Evolutionary conservation across 2,888 invertebrate species (phyloP).

Genomic region (Parnassius glacialis): DNA sequence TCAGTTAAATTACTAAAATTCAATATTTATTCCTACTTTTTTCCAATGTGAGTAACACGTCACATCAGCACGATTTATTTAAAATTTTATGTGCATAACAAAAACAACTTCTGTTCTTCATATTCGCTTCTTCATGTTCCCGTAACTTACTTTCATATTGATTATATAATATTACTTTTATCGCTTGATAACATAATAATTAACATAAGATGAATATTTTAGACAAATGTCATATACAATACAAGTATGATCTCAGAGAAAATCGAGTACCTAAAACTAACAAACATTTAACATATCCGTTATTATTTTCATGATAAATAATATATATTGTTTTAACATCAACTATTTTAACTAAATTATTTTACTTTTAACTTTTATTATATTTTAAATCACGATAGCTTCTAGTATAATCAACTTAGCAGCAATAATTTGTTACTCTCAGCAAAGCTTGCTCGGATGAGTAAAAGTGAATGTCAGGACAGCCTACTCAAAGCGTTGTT

Average conservation of each 20-base stretch:
- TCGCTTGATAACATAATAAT: no score
- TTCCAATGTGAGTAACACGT: background rate
- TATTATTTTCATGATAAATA: constrained; percentile 13
- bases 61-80: no score
- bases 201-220: background rate
- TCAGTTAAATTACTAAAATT: background rate
- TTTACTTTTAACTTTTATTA: constrained; percentile 7
- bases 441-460: constrained; percentile 38
- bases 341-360: constrained; percentile 7
- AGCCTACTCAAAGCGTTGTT: constrained; percentile 7
- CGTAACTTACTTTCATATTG: no score
- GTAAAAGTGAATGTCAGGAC: constrained; percentile 36
- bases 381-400: constrained; percentile 20
- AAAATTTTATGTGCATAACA: no score
- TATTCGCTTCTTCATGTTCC: no score
- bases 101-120: no score
- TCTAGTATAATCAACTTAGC: constrained; percentile 32
- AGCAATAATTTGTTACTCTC: constrained; percentile 39
- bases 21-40: background rate
- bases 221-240: background rate
- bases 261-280: constrained; percentile 17
- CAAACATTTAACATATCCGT: constrained; percentile 18
- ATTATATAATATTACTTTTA: no score
- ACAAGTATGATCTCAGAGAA: constrained; percentile 11
- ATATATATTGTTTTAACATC: constrained; percentile 7